These are phyloP conservation scores for Gambelia wislizenii DNA, from an alignment of 2,797 vertebrate species.

Conservation along the genomic window DNA sequence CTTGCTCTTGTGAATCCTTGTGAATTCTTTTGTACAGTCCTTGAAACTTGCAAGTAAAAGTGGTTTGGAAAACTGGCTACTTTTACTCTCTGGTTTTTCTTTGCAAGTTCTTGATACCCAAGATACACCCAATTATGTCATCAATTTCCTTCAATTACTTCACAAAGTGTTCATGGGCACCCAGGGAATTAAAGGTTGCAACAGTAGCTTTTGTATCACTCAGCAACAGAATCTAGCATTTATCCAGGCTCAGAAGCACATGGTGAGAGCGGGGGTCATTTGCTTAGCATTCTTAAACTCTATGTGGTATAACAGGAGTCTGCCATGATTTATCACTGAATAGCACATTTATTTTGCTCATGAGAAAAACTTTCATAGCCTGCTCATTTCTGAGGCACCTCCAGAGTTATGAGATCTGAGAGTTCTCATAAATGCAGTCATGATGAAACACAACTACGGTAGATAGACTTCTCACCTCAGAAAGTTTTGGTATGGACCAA, in stretches of 20 bases:
- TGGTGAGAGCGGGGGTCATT: conserved; percentile 47
- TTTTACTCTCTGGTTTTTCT: conserved; percentile 41
- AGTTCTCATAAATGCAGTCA: conserved; percentile 39
- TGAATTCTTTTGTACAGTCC: too few relatives aligned
- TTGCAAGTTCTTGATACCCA: conserved; percentile 50
- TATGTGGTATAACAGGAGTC: conserved; percentile 64
- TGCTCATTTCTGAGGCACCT: conserved; percentile 56
- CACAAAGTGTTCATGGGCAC: conserved; percentile 70
- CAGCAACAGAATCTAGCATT: conserved; percentile 65
- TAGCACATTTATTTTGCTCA: conserved; percentile 62
- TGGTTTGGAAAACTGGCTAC: background rate
- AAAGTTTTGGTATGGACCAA: conserved; percentile 9
- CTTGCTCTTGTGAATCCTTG: too few relatives aligned
- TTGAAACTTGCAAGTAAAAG: background rate
- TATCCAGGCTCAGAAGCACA: conserved; percentile 62
- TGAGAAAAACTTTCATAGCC: conserved; percentile 68
- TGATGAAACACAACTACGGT: conserved; percentile 52
- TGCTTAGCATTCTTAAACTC: conserved; percentile 70
- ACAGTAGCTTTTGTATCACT: conserved; percentile 74
- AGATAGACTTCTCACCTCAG: conserved; percentile 27
- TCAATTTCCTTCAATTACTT: conserved; percentile 69
- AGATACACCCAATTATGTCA: conserved; percentile 71
- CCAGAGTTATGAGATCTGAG: conserved; percentile 57
- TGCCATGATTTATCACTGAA: conserved; percentile 67
- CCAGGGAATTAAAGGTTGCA: conserved; percentile 68